phyloP scores from a whole-genome alignment of 2,888 invertebrate genomes.

The Protodeltote pygarga region DNA sequence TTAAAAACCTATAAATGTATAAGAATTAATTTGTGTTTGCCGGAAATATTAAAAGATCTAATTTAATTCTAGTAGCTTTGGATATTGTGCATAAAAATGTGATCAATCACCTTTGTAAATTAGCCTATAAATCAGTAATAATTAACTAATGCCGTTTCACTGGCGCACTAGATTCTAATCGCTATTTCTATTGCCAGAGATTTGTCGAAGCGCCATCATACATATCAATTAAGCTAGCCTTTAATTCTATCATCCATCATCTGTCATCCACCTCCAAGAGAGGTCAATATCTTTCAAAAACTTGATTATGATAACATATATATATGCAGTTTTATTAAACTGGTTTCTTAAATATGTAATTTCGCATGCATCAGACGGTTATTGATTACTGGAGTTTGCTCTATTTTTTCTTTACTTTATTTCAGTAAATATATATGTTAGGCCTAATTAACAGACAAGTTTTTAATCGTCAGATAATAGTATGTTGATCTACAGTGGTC shows the following conservation, averaged over 20 bases:
- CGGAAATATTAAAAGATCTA: slow-evolving; percentile 51
- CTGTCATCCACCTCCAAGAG: slow-evolving; percentile 73
- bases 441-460: no score
- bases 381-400: slow-evolving; percentile 18
- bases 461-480: no score
- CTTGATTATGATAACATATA: slow-evolving; percentile 66
- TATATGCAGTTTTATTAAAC: slow-evolving; percentile 73
- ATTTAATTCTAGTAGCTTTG: slow-evolving; percentile 28
- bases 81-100: slow-evolving; percentile 39
- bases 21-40: slow-evolving; percentile 9
- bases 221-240: slow-evolving; percentile 71
- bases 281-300: slow-evolving; percentile 82
- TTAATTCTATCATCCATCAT: slow-evolving; percentile 80
- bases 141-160: slow-evolving; percentile 41
- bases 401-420: slow-evolving; percentile 24
- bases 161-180: slow-evolving; percentile 61
- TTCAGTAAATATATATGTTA: no score
- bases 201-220: slow-evolving; percentile 73
- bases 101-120: slow-evolving; percentile 31
- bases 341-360: slow-evolving; percentile 62
- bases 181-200: slow-evolving; percentile 52
- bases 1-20: slow-evolving; percentile 5
- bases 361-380: slow-evolving; percentile 20
- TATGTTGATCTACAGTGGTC: no score
- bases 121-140: slow-evolving; percentile 42